These are phyloP conservation scores for Muscicapa striata DNA, from an alignment of 2,797 vertebrate genomes.

Conservation along the genomic window DNA sequence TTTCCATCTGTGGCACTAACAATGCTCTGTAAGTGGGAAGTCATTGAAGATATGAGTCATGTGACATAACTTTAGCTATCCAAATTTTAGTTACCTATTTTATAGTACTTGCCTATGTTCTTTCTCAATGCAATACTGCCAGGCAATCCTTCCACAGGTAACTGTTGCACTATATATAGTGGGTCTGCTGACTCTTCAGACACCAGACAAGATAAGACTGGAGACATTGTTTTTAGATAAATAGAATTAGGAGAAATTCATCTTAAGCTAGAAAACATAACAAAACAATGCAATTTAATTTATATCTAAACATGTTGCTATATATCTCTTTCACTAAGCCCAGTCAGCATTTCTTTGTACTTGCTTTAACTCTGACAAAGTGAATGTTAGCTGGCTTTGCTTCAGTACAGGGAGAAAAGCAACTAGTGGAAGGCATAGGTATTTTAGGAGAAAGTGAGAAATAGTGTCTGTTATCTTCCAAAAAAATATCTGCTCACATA, in stretches of 20 bases:
- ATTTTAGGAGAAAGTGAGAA: background rate
- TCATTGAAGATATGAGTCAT: background rate
- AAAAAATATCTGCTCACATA: background rate
- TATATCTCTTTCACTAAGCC: background rate
- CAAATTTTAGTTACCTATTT: background rate
- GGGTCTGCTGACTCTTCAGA: background rate
- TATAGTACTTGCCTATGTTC: background rate
- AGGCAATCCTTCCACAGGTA: background rate
- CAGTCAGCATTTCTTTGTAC: background rate
- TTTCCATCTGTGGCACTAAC: background rate
- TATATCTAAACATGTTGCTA: background rate
- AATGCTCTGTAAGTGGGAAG: background rate
- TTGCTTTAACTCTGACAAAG: background rate
- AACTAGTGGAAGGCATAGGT: background rate
- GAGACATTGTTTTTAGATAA: background rate
- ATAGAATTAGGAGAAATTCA: background rate
- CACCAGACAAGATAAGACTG: background rate
- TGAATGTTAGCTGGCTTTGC: background rate
- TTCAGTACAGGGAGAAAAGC: background rate
- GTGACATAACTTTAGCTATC: background rate
- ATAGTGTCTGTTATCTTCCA: background rate
- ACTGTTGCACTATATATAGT: background rate
- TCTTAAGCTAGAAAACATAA: background rate
- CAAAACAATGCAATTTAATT: background rate
- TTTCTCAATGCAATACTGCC: background rate